A percentile compares a stretch with the other conserved stretches of the same genome.
phyloP scores from a whole-genome alignment of 2,797 vertebrate genomes.

The Amblyopsis hoosieri region DNA sequence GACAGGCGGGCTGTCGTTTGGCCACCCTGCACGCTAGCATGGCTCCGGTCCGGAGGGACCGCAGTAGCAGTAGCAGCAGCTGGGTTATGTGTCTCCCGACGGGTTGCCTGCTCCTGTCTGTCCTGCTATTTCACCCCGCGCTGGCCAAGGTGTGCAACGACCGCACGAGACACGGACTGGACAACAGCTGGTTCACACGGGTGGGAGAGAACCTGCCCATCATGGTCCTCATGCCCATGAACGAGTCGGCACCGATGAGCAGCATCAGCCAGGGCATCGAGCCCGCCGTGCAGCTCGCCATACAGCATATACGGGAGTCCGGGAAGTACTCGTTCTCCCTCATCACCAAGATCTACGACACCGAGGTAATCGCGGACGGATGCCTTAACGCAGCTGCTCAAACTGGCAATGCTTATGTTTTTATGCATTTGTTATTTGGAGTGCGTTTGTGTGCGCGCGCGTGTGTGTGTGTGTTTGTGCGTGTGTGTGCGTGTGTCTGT shows the following conservation, averaged over 20 bases:
- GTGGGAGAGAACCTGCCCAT: constrained; percentile 81
- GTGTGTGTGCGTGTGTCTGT: neutral
- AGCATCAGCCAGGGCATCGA: constrained; percentile 85
- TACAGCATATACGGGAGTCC: constrained; percentile 82
- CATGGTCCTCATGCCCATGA: constrained; percentile 87
- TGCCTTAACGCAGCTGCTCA: constrained; percentile 27
- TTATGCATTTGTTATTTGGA: constrained; percentile 15
- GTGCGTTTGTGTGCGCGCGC: neutral
- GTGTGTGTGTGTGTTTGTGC: neutral
- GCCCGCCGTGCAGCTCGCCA: constrained; percentile 83
- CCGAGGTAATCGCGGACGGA: constrained; percentile 74
- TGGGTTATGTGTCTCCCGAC: constrained; percentile 76
- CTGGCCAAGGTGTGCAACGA: constrained; percentile 82
- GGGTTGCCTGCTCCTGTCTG: constrained; percentile 78
- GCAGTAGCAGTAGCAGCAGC: constrained; percentile 53
- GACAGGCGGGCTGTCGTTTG: constrained; percentile 65
- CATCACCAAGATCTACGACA: constrained; percentile 86
- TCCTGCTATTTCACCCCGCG: constrained; percentile 65
- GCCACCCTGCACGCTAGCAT: constrained; percentile 75
- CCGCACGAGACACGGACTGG: constrained; percentile 79
- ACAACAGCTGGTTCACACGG: constrained; percentile 80
- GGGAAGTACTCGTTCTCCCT: constrained; percentile 82
- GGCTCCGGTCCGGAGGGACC: constrained; percentile 81
- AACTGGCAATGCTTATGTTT: constrained; percentile 14
- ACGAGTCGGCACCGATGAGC: constrained; percentile 84